Conservation (phyloP, 2,113 vertebrate genomes). For the Protobothrops mucrosquamatus region DNA sequence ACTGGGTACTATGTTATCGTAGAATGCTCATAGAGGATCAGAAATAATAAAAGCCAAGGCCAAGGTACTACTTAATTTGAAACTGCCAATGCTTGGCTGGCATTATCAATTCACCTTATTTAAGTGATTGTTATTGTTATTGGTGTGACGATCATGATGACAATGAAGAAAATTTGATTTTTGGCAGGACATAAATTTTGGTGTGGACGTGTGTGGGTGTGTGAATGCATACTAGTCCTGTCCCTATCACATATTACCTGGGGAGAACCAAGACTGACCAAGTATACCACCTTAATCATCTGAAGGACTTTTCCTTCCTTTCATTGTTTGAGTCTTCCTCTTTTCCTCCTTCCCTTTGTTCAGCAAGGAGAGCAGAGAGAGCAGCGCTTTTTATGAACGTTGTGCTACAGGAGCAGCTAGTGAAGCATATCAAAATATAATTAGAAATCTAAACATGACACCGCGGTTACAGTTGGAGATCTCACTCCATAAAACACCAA, state of each 20-base stretch:
- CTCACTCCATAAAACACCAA: slow-evolving; percentile 10
- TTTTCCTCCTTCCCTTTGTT: not conserved
- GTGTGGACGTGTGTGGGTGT: too few species aligned
- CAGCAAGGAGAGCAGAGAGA: not conserved
- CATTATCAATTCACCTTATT: not conserved
- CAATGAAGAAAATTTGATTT: not conserved
- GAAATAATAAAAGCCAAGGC: not conserved
- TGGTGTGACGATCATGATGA: not conserved
- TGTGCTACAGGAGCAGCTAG: slow-evolving; percentile 8
- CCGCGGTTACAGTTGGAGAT: not conserved
- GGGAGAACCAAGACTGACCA: not conserved
- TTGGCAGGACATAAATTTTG: not conserved
- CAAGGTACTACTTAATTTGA: not conserved
- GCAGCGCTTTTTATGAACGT: not conserved
- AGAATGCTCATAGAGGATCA: not conserved
- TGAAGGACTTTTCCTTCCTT: not conserved
- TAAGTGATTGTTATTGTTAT: not conserved
- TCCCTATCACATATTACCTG: not conserved
- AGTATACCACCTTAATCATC: slow-evolving; percentile 8
- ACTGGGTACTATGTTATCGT: not conserved
- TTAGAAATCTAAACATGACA: slow-evolving; percentile 46
- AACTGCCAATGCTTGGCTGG: not conserved
- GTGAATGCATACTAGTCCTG: not conserved
- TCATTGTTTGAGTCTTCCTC: not conserved
- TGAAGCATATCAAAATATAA: slow-evolving; percentile 40